Evolutionary conservation across 2,113 vertebrate genomes (phyloP), one percentile per base, ranked within the genome.

Genomic region (Chaetura pelagica): DNA sequence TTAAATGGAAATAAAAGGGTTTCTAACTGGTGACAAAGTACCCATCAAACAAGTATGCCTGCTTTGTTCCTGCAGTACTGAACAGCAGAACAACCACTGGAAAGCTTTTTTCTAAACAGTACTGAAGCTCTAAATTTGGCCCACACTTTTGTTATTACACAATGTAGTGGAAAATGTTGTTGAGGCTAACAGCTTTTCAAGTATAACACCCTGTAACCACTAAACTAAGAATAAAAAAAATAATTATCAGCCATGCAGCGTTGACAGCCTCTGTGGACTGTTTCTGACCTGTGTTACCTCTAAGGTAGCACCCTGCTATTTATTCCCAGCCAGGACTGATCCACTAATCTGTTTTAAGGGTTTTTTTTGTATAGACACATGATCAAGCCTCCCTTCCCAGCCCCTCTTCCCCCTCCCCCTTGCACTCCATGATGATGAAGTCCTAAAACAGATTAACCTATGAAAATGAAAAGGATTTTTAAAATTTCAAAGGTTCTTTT

Each of bases 111-210:
- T 59, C 64, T 85, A 22, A 90, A 63, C 35, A 74, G 52, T 59
- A 94, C 75, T 38, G 81, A 79, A 87, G 79, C 59, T 86, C 42
- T 94, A 94, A 88, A 84, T 93, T 85, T 90, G 72, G 82, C 55
- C 79, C 49, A 71, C 52, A 30, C 55, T 80, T 83, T 74, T 94
- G 73, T 92, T 88, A 82, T 79, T 90, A 84, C 11, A 91, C 68
- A 86, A 58, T 26, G 34, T 71, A n/a, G 78, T 73, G 44, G 82
- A 84, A 96, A 95, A 91, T 66, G 62, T 63, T 66, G 62, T 63
- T 1, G 38, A 82, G 62, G 58, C 92, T 93, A 84, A 93, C 84
- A 93, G 68, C 55, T 92, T 96, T 95, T 93, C 66, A 95, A 85
- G 71, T 62, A 11, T 89, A 91, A 81, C 84, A 80, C 42, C 49